phyloP scores from a whole-genome alignment of 2,888 invertebrate genomes.

The Sussaba pulchella region DNA sequence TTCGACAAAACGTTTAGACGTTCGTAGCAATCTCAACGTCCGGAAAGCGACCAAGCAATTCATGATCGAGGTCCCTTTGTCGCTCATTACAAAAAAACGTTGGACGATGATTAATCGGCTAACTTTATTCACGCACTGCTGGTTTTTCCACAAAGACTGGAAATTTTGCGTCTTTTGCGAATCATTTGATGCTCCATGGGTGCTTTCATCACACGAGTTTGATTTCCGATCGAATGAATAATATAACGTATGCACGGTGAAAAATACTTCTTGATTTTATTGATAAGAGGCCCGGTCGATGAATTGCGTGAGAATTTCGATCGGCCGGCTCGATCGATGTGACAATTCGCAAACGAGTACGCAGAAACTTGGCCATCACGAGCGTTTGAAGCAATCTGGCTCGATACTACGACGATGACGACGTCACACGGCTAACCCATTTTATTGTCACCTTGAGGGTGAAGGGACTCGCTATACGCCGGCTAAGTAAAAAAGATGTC shows the following conservation, averaged over 20 bases:
- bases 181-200: slow-evolving; percentile 1
- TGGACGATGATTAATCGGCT: slow-evolving; percentile 1
- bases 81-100: slow-evolving; percentile 7
- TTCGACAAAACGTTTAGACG: slow-evolving; percentile 42
- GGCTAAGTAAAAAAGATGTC: slow-evolving; percentile 63
- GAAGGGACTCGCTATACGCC: slow-evolving; percentile 68
- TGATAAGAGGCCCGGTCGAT: slow-evolving; percentile 28
- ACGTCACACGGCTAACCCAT: slow-evolving; percentile 71
- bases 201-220: neutral
- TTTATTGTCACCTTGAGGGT: slow-evolving; percentile 73
- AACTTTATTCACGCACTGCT: neutral
- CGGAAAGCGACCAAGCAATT: slow-evolving; percentile 31
- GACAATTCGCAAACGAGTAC: slow-evolving; percentile 30
- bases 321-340: slow-evolving; percentile 48
- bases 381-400: slow-evolving; percentile 30
- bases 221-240: slow-evolving; percentile 9
- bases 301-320: slow-evolving; percentile 57
- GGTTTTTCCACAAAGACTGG: slow-evolving; percentile 29
- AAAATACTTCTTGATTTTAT: neutral
- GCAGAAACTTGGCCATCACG: slow-evolving; percentile 40
- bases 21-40: slow-evolving; percentile 17
- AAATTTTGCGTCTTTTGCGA: slow-evolving; percentile 5
- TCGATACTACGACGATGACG: slow-evolving; percentile 53
- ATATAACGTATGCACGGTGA: neutral
- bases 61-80: slow-evolving; percentile 23